phyloP scores from a whole-genome alignment of 2,888 invertebrate genomes.

The Adineta ricciae region DNA sequence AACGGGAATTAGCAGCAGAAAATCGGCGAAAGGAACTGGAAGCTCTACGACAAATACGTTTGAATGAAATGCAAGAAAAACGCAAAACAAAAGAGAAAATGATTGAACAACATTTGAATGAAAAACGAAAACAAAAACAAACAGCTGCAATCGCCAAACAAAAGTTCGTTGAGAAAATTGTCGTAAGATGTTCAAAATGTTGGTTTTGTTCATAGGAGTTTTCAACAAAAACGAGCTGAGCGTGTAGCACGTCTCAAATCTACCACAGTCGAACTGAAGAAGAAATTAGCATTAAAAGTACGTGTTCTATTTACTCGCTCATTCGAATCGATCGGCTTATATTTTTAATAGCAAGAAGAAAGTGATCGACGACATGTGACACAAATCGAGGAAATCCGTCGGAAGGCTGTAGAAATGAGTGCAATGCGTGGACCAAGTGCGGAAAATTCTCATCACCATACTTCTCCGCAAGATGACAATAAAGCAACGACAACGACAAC shows the following conservation, averaged over 20 bases:
- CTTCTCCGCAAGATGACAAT: not conserved
- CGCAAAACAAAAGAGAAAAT: constrained; percentile 67
- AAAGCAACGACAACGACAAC: too few relatives aligned
- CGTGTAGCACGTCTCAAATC: constrained; percentile 67
- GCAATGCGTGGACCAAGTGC: constrained; percentile 54
- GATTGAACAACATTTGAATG: constrained; percentile 67
- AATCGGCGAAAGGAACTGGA: constrained; percentile 73
- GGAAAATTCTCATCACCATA: constrained; percentile 41
- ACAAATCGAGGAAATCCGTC: constrained; percentile 72
- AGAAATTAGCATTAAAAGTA: constrained; percentile 73
- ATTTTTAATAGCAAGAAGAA: constrained; percentile 61
- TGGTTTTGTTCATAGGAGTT: constrained; percentile 55
- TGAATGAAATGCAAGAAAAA: constrained; percentile 61
- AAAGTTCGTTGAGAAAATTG: constrained; percentile 41
- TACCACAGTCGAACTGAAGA: constrained; percentile 74
- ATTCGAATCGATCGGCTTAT: too few relatives aligned
- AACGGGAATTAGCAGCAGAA: constrained; percentile 87
- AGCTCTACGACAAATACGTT: constrained; percentile 62
- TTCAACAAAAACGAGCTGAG: constrained; percentile 69
- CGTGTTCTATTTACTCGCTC: not conserved
- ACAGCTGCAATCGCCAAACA: constrained; percentile 71
- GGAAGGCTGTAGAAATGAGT: constrained; percentile 69
- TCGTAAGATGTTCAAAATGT: constrained; percentile 8
- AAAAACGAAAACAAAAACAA: constrained; percentile 65
- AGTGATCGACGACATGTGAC: constrained; percentile 72